Percentiles rank a stretch among this genome's conserved stretches.
phyloP scores from a whole-genome alignment of 2,797 vertebrate species.

The Manis javanica region DNA sequence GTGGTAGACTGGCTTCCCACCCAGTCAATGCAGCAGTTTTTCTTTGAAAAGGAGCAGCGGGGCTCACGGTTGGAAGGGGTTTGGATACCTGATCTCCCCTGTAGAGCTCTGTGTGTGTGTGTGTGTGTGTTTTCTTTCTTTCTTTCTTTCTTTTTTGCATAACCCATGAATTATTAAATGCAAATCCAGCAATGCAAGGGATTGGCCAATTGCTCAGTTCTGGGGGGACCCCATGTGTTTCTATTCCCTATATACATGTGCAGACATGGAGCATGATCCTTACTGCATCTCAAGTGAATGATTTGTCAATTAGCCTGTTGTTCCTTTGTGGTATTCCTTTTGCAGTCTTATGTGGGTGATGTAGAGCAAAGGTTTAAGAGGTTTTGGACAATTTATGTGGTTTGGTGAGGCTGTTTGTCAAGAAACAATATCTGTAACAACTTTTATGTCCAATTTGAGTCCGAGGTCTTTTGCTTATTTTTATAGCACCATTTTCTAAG shows the following conservation, averaged over 20 bases:
- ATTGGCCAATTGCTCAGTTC: conserved; percentile 84
- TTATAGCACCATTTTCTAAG: conserved; percentile 80
- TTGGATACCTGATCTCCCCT: conserved; percentile 54
- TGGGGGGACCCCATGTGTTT: conserved; percentile 81
- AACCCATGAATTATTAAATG: conserved; percentile 85
- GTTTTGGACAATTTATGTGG: conserved; percentile 88
- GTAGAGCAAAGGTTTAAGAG: conserved; percentile 88
- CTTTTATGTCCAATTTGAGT: conserved; percentile 86
- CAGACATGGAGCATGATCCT: conserved; percentile 81
- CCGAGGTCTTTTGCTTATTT: conserved; percentile 85
- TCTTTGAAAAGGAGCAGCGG: conserved; percentile 75
- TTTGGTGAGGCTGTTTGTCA: conserved; percentile 86
- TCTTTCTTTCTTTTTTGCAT: background rate
- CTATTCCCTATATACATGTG: conserved; percentile 82
- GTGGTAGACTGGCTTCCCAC: conserved; percentile 72
- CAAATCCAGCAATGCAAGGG: conserved; percentile 81
- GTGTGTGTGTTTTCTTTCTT: too few species aligned
- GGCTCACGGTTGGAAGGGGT: conserved; percentile 65
- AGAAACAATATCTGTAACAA: conserved; percentile 87
- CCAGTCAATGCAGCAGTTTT: conserved; percentile 80
- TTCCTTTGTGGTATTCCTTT: conserved; percentile 86
- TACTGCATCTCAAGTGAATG: conserved; percentile 87
- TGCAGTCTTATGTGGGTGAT: conserved; percentile 83
- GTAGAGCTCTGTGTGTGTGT: background rate
- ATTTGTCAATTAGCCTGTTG: conserved; percentile 90